phyloP scores from a whole-genome alignment of 1,140 invertebrate genomes.

The Stegodyphus dumicola region DNA sequence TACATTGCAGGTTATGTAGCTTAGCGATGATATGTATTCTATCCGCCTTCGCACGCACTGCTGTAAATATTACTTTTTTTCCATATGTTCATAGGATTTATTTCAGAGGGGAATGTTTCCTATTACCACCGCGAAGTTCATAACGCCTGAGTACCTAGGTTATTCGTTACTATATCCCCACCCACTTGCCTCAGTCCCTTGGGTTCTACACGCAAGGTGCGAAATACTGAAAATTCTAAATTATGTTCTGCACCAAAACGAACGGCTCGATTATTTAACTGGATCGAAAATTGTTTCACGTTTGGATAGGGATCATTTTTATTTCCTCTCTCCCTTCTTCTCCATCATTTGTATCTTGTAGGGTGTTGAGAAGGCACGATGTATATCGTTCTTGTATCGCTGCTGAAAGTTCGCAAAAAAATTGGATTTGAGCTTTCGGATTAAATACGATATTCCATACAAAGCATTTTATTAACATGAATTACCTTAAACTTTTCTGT shows the following conservation, averaged over 20 bases:
- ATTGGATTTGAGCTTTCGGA: no score
- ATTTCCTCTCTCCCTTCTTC: slow-evolving; percentile 2
- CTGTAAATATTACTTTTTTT: slow-evolving; percentile 38
- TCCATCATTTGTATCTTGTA: neutral
- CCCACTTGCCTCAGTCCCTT: neutral
- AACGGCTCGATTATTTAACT: slow-evolving; percentile 47
- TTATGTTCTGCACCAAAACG: slow-evolving; percentile 24
- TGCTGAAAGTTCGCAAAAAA: no score
- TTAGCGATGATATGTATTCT: neutral
- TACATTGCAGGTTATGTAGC: neutral
- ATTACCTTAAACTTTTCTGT: no score
- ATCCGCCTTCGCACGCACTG: neutral
- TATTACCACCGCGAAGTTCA: slow-evolving; percentile 23
- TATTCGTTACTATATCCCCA: neutral
- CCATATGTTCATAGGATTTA: slow-evolving; percentile 2
- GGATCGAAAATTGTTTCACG: slow-evolving; percentile 59
- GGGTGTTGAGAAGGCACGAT: no score
- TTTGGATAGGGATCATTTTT: slow-evolving; percentile 47
- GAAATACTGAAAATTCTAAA: slow-evolving; percentile 25
- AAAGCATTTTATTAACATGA: no score
- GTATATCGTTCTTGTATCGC: no score
- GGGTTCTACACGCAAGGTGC: slow-evolving; percentile 5
- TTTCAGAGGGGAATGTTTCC: slow-evolving; percentile 7
- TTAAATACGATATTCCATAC: no score
- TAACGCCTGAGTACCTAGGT: neutral